These are phyloP conservation scores for Pseudochaenichthys georgianus DNA, from an alignment of 2,797 vertebrate species.

Conservation along the genomic window DNA sequence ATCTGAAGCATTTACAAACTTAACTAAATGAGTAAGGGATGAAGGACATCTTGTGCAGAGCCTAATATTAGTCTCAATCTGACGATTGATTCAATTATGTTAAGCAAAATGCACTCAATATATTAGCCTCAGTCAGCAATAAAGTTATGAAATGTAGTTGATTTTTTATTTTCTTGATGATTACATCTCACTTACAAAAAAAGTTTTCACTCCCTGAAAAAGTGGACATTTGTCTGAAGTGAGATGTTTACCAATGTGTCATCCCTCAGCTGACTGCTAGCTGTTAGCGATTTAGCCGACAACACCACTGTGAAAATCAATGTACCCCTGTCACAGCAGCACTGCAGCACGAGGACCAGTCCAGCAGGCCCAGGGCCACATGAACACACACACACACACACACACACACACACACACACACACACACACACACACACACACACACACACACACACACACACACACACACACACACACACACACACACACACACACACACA, in stretches of 20 bases:
- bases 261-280: constrained; percentile 64
- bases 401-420: not conserved
- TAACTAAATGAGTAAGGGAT: not conserved
- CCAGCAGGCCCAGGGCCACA: constrained; percentile 41
- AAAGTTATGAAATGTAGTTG: constrained; percentile 1
- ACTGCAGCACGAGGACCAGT: constrained; percentile 42
- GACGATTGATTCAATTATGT: constrained; percentile 17
- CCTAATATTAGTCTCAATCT: constrained; percentile 12
- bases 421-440: too few species aligned
- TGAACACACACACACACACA: not conserved
- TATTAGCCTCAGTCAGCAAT: constrained; percentile 3
- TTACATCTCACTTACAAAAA: constrained; percentile 35
- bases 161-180: constrained; percentile 20
- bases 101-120: constrained; percentile 7
- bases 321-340: constrained; percentile 40
- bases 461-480: too few species aligned
- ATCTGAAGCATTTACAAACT: not conserved
- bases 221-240: constrained; percentile 24
- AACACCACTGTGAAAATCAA: constrained; percentile 71
- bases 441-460: too few species aligned
- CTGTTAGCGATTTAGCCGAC: constrained; percentile 32
- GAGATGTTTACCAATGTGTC: constrained; percentile 16
- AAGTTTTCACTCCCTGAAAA: constrained; percentile 43
- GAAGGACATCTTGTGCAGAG: not conserved
- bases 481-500: too few species aligned